Evolutionary conservation across 1,140 invertebrate genomes (phyloP), one percentile per base, ranked within the genome.

Genomic region (Lordiphosa mommai): DNA sequence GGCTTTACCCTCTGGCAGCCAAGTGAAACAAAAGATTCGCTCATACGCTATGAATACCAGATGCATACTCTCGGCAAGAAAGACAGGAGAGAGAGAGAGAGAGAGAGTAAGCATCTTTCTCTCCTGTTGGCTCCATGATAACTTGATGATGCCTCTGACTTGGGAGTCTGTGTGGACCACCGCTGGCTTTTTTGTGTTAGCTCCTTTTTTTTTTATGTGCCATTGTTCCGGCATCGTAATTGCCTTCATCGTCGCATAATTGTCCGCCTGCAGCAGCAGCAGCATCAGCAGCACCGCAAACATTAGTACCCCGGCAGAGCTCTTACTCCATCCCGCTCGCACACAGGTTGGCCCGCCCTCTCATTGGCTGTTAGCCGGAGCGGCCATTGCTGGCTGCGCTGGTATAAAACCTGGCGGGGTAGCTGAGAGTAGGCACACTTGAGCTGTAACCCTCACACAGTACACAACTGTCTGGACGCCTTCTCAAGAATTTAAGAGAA

Each of bases 21-120:
- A 82, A 84, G 57, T 68, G 86, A 88, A 84, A 88, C 82, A 87
- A 87, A 82, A 73, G 73, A 88, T 85, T 85, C 86, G 79, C 79
- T 88, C 86, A 88, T 88, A 51, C 77, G 86, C 86, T 88, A 88
- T 88, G 86, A 88, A 88, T 88, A 88, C 85, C 64, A 88, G 86
- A 86, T 73, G 17, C 48, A 23, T 37, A 34, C 66, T 43, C 61
- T 56, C 47, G 9, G n/a, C n/a, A n/a, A n/a, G n/a, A n/a, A n/a
- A n/a, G n/a, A n/a, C n/a, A n/a, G n/a, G n/a, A n/a, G n/a, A n/a
- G 6, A 34, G 30, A 30, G 56, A 23, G 8, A 29, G 34, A 17
- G 61, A 29, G 20, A 51, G 13, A 43, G 34, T 37, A 56, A 52
- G 46, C 43, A 38, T 37, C 13, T 17, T 27, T 10, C 14, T 23